Base-by-base conservation (phyloP, 2,113 vertebrate species). In the Trogon melanurus region DNA sequence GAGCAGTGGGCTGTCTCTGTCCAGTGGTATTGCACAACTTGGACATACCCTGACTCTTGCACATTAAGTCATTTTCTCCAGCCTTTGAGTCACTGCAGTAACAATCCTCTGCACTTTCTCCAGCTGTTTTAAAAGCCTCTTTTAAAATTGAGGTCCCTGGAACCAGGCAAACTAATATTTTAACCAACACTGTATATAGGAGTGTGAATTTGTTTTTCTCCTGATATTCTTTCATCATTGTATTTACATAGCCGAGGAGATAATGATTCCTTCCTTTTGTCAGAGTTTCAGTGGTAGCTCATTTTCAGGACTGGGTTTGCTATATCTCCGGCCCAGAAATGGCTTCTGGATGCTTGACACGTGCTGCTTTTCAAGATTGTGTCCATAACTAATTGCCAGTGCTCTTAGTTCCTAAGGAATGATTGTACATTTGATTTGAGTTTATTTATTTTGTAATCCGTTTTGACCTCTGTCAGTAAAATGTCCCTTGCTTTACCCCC, bases 71-170 rank as follows among this genome's bases (percentile, higher is more conserved):
- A 79, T 91, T 93, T 79, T 95, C 79, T 96, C 74, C 93, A 83
- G 58, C 36, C 30, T 41, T 92, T 92, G 84, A 93, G 67, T 96
- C 91, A 69, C 47, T 85, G 70, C 64, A 64, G 20, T 84, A 54
- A 80, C 75, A 87, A n/a, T 64, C 44, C 48, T 83, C 29, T 64
- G 45, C 53, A 23, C 17, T 64, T 95, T 91, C 34, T 73, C 60
- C 60, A 78, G 25, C 67, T 92, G 36, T 51, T 95, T 65, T 27
- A 72, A 83, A 73, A 78, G 14, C 38, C 0, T 5, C 44, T 80
- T 89, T 79, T 38, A 51, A 88, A 88, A 78, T 54, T 22, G 30
- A 8, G 18, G 13, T 88, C n/a, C 74, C 22, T 45, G 75, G 48
- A 87, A 79, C 36, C 27, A 56, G 50, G 67, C 26, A 75, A 32